phyloP scores from a whole-genome alignment of 2,888 invertebrate species.

The Philonicus albiceps region DNA sequence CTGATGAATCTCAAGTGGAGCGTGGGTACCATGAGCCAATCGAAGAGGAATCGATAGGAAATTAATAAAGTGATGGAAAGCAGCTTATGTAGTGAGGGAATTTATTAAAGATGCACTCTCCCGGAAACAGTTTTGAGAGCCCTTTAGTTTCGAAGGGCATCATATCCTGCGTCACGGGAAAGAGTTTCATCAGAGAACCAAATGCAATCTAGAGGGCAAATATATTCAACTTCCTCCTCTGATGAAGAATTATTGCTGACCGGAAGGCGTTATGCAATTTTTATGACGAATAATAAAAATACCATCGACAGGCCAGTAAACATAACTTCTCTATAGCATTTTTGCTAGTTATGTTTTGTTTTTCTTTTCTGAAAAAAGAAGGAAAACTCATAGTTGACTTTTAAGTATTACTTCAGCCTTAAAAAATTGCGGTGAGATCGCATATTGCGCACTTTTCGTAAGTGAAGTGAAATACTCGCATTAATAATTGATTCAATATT shows the following conservation, averaged over 20 bases:
- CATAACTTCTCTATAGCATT: not conserved
- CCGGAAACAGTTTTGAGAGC: not conserved
- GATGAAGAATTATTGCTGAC: not conserved
- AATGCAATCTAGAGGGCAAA: not conserved
- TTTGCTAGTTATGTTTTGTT: not conserved
- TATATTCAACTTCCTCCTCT: not conserved
- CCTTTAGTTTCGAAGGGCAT: not conserved
- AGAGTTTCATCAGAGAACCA: not conserved
- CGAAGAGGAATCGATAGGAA: not conserved
- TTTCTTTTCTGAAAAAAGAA: not conserved
- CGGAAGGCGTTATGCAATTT: not conserved
- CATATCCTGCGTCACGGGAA: not conserved
- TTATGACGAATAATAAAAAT: not conserved
- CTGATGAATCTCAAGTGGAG: not conserved
- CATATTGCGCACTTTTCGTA: not conserved
- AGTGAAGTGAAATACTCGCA: not conserved
- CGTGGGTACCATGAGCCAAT: not conserved
- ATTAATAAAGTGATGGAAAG: not conserved
- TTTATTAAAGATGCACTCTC: not conserved
- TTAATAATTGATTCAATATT: conserved; percentile 10
- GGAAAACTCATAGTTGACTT: not conserved
- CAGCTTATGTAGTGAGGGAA: not conserved
- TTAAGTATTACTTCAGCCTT: not conserved
- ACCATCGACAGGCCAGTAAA: not conserved
- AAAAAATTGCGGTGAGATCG: not conserved